Base-by-base conservation (phyloP, 2,888 invertebrate species). In the Ferrisia virgata region DNA sequence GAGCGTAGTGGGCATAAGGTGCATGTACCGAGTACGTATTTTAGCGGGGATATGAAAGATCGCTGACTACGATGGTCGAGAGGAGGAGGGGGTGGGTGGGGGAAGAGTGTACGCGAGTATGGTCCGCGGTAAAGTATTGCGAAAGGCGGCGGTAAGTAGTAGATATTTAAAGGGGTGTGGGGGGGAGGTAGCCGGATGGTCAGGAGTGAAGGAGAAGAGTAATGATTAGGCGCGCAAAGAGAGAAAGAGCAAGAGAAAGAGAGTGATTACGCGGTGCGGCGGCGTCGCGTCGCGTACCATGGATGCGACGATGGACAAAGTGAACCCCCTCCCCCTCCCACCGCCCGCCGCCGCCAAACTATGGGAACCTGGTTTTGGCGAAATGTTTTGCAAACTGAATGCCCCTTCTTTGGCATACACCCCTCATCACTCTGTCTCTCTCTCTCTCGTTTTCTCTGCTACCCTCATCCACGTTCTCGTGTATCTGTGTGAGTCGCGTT, bases 341-440 rank as follows among this genome's bases (percentile, higher is more conserved):
- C 58, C 81, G 81, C 39, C 82, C 82, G 72, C 64, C 43, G 13
- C 43, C 4, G 36, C 36, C 36, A 25, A 36, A 82, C 82, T 82
- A 76, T 82, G 82, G 82, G 82, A 82, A 82, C 82, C 82, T 82
- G 82, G 72, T 82, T 82, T 82, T 72, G 25, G 82, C 82, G 22
- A 82, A 43, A 82, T 82, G 82, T 69, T 82, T 82, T 72, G 82
- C 69, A 69, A 82, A 82, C 64, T 36, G 82, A 39, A 82, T 8
- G 69, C 72, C 82, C 18, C 22, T n/a, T 2, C 18, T 11, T n/a
- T n/a, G n/a, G n/a, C n/a, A n/a, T n/a, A n/a, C n/a, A n/a, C n/a
- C n/a, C n/a, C n/a, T n/a, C n/a, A n/a, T n/a, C n/a, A n/a, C n/a
- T n/a, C n/a, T n/a, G n/a, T n/a, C n/a, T n/a, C n/a, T n/a, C n/a